Base-by-base conservation (phyloP, 2,888 invertebrate species). In the Fissipunctia ypsillon region DNA sequence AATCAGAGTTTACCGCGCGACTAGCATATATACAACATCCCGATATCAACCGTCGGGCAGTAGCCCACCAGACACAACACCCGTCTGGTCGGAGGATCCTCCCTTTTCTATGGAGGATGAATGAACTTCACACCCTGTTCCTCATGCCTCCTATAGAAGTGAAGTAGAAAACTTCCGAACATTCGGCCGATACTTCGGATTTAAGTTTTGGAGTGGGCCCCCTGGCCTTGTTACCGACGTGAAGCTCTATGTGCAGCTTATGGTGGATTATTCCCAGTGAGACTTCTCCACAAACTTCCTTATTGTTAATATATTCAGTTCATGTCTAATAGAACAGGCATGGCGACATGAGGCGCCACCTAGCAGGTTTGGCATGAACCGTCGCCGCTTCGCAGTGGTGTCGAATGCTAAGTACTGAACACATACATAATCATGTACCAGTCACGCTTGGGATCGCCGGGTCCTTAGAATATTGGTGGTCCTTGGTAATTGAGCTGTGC, bases 291-390 rank as follows among this genome's bases (percentile, higher is more conserved):
- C n/a, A 7, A 41, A 57, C 48, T 45, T 56, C 60, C 56, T 76
- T 28, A 50, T 50, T 19, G 12, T 22, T 78, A 75, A 82, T 78
- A 69, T 75, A 85, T 85, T 85, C 85, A 16, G 14, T 12, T 5
- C 83, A 65, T 85, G 85, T 74, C 60, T 79, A 75, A 74, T 78
- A 54, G 63, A 66, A 75, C 76, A 78, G 45, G 61, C 79, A 75
- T 68, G 77, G 75, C 71, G 84, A 69, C 76, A 67, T 60, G 76
- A 76, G 85, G 85, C 85, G 85, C 85, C 85, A 87, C 78, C 83
- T 74, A 78, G 73, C 71, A 67, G 70, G 68, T 63, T 69, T 69
- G 65, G 60, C 69, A 60, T 76, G 73, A 67, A 70, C 65, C 35
- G 72, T 73, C 63, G 50, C 50, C 59, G 60, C 67, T 66, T 66